These are phyloP conservation scores for Psittacula derbiana DNA, from an alignment of 2,797 vertebrate genomes.

Conservation along the genomic window DNA sequence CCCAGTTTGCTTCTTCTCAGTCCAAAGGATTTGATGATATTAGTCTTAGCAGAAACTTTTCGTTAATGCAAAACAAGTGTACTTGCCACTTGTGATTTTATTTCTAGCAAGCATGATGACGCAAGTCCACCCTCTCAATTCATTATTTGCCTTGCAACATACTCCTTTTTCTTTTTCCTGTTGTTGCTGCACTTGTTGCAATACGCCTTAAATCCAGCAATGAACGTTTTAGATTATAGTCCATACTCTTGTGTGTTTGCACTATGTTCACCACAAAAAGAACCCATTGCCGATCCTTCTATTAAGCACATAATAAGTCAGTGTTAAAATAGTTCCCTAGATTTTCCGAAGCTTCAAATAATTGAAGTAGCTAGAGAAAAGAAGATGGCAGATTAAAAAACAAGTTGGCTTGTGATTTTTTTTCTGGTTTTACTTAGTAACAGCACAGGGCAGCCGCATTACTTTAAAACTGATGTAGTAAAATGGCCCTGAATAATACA, in stretches of 20 bases:
- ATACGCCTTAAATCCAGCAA: not conserved
- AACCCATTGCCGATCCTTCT: not conserved
- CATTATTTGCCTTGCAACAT: not conserved
- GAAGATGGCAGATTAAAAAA: not conserved
- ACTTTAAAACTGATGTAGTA: constrained; percentile 86
- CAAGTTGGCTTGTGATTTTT: not conserved
- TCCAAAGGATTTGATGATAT: not conserved
- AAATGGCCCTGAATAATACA: constrained; percentile 93
- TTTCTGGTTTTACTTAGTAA: constrained; percentile 65
- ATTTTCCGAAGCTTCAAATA: not conserved
- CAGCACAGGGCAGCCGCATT: constrained; percentile 74
- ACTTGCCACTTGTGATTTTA: not conserved
- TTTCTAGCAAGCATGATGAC: not conserved
- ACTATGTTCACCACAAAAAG: not conserved
- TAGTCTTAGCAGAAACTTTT: constrained; percentile 15
- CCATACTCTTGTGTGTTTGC: not conserved
- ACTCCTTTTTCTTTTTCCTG: not conserved
- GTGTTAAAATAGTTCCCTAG: not conserved
- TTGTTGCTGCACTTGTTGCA: constrained; percentile 43
- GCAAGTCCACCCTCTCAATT: not conserved
- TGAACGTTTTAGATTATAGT: not conserved
- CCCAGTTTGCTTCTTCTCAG: not conserved
- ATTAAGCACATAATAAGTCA: not conserved
- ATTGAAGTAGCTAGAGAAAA: not conserved
- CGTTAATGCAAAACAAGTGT: not conserved